Base-by-base conservation (phyloP, 2,113 vertebrate genomes). In the Dasypus novemcinctus region DNA sequence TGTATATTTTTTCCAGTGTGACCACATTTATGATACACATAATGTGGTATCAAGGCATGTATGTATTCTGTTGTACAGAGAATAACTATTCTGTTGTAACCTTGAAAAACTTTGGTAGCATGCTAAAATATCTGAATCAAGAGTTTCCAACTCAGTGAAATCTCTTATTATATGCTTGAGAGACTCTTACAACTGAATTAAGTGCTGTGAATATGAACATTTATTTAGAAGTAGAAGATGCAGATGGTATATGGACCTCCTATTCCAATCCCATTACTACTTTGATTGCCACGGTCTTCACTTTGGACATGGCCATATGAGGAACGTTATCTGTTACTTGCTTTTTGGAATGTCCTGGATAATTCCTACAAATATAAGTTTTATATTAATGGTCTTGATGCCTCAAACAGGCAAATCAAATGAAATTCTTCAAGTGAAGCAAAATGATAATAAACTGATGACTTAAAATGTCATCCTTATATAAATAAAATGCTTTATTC, bases 351-450 rank as follows among this genome's bases (percentile, higher is more conserved):
- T 66, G 33, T 18, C 85, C 27, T 93, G n/a, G 71, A 52, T 78
- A 84, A 33, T 74, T 79, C 74, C 54, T 87, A 18, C 27, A 87
- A 59, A 43, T 93, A 52, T 5, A 57, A 59, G 74, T 68, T 88
- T 91, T 79, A 59, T 76, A 68, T 91, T 80, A 52, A 89, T 91
- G n/a, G n/a, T n/a, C n/a, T n/a, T 68, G 64, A 91, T 84, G 41
- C 33, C 41, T 94, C 25, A 54, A 64, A 38, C 52, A 83, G 76
- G 46, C 15, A 86, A 71, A 57, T 17, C 49, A 86, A 79, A 69
- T 79, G 36, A n/a, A 85, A 68, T n/a, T 74, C 76, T 95, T 90
- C 27, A 93, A 90, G 93, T 54, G n/a, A 76, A 80, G 69, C 46
- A 49, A 49, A 52, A 38, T 75, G 13, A n/a, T 59, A 14, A 82